Evolutionary conservation across 2,888 invertebrate species (phyloP).

Genomic region (Scaeva pyrastri): DNA sequence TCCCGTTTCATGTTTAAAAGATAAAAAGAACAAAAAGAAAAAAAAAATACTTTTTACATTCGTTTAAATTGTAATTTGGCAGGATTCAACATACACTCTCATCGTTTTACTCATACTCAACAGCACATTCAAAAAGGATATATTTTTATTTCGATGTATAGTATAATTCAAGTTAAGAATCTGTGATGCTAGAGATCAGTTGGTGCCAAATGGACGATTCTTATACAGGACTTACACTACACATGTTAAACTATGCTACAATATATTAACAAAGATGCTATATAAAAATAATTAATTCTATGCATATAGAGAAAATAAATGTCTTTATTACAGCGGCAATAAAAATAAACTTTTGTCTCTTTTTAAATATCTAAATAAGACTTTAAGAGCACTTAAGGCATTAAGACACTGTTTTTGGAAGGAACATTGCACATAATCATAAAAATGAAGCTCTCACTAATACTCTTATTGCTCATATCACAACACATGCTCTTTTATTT

Average conservation of each 20-base stretch:
- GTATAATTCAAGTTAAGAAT: slow-evolving; percentile 8
- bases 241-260: background rate
- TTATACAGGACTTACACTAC: background rate
- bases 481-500: slow-evolving; percentile 15
- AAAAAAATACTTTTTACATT: background rate
- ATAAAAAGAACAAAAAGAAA: slow-evolving; percentile 7
- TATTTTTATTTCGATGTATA: slow-evolving; percentile 1
- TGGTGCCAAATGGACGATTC: slow-evolving; percentile 11
- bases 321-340: slow-evolving; percentile 23
- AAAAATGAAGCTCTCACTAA: slow-evolving; percentile 49
- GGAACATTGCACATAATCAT: slow-evolving; percentile 55
- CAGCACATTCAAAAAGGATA: slow-evolving; percentile 16
- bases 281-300: slow-evolving; percentile 36
- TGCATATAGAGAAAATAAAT: slow-evolving; percentile 3
- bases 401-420: slow-evolving; percentile 26
- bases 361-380: slow-evolving; percentile 21
- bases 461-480: slow-evolving; percentile 37
- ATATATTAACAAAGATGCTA: background rate
- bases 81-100: background rate
- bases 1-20: background rate
- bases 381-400: slow-evolving; percentile 31
- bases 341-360: slow-evolving; percentile 8
- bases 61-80: slow-evolving; percentile 12
- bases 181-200: background rate
- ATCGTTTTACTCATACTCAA: background rate